Evolutionary conservation across 2,113 vertebrate genomes (phyloP).

Genomic region (Hypomesus transpacificus): DNA sequence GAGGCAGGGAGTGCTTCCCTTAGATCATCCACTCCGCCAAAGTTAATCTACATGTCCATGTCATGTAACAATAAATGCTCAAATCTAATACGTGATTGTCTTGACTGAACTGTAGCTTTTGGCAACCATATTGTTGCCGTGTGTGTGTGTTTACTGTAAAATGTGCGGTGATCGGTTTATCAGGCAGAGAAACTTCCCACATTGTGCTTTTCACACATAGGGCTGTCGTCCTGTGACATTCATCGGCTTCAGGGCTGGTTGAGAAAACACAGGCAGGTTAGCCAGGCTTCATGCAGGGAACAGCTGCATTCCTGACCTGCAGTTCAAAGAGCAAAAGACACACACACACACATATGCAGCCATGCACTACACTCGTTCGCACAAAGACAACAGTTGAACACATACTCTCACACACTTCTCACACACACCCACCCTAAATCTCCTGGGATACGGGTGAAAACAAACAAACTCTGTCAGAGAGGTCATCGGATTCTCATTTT

Average conservation of each 20-base stretch:
- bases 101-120: background rate
- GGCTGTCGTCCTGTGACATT: no score
- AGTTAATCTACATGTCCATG: no score
- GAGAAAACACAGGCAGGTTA: constrained; percentile 55
- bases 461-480: constrained; percentile 20
- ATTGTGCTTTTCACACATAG: no score
- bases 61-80: no score
- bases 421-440: constrained; percentile 7
- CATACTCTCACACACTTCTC: constrained; percentile 4
- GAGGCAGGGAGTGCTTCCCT: no score
- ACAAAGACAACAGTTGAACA: constrained; percentile 5
- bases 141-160: constrained; percentile 5
- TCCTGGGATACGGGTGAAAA: constrained; percentile 10
- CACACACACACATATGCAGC: constrained; percentile 14
- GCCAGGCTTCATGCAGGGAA: constrained; percentile 62
- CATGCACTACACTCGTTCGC: background rate
- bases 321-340: constrained; percentile 68
- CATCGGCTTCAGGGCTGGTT: constrained; percentile 36
- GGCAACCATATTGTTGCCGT: background rate
- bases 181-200: no score
- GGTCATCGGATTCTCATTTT: constrained; percentile 27
- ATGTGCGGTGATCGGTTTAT: no score
- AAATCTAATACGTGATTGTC: no score
- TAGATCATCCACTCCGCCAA: no score
- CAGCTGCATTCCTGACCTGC: constrained; percentile 71